Conservation (phyloP, 2,113 vertebrate species). For the Menura novaehollandiae region DNA sequence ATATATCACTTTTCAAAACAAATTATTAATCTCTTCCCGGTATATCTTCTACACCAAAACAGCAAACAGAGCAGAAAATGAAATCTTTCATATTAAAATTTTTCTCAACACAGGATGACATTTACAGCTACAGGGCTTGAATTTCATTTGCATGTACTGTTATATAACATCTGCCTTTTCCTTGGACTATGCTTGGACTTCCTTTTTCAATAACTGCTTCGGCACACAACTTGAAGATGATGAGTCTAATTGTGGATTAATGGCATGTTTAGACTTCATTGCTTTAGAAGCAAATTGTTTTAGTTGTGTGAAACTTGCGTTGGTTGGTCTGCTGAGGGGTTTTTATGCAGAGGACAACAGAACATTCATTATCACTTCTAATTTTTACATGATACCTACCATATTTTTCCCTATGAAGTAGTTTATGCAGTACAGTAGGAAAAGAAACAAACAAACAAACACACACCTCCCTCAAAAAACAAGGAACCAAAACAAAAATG, state of each 20-base stretch:
- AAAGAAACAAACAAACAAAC: not conserved
- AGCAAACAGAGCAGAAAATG: conserved; percentile 19
- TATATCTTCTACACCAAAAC: not conserved
- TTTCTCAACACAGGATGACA: not conserved
- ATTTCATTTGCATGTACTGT: conserved; percentile 1
- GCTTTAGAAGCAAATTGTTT: not conserved
- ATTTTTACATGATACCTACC: not conserved
- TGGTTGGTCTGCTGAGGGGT: not conserved
- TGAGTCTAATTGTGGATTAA: not conserved
- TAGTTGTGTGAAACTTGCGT: not conserved
- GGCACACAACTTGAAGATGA: not conserved
- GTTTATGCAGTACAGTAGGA: not conserved
- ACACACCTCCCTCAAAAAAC: not conserved
- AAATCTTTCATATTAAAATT: not conserved
- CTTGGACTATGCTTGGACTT: not conserved
- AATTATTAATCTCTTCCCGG: not conserved
- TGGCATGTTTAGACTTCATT: not conserved
- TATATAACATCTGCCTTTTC: not conserved
- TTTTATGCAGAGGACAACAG: not conserved
- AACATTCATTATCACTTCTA: not conserved
- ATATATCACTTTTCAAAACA: not conserved
- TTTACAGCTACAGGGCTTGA: not conserved
- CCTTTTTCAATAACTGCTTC: not conserved
- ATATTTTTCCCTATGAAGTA: not conserved
- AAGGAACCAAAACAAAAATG: not conserved